Evolutionary conservation across 2,113 vertebrate species (phyloP), one percentile per base, ranked within the genome.

Genomic region (Heteronetta atricapilla): DNA sequence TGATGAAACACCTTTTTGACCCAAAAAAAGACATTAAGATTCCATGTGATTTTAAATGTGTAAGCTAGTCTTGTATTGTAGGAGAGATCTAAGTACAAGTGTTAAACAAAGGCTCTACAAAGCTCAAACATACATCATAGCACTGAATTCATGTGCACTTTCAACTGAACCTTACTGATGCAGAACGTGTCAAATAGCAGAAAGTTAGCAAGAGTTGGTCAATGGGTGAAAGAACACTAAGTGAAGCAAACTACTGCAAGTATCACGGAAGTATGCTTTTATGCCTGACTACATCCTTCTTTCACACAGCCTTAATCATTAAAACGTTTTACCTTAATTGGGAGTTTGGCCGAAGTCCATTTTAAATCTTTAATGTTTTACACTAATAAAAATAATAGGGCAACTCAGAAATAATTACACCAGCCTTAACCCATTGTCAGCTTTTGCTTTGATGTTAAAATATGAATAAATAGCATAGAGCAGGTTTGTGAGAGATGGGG

Each of bases 71-170:
- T 67, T 40, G 48, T 29, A 46, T 44, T 64, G 40, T 8, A 14
- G 13, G 36, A 38, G 34, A 48, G 13, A 29, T 48, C n/a, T 13
- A n/a, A 38, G 48, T 66, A 38, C 50, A 31, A n/a, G 31, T 22
- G 6, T 23, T 44, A 74, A 42, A n/a, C 36, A 21, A 11, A 38
- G 66, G 15, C 33, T 89, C 50, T 22, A 22, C 25, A 6, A 36
- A 50, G 33, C 14, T 55, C 10, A 13, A 20, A 11, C 2, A 2
- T 11, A n/a, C 14, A 3, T 1, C 7, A 10, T 12, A 4, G 23
- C 3, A 9, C 3, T 62, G 28, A 59, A 6, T 40, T 40, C 20
- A 53, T 17, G 22, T 22, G 5, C 0, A 1, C 1, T n/a, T 34
- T 23, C 3, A 36, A 14, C 11, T 36, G 33, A 52, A 31, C 13